phyloP scores from a whole-genome alignment of 1,140 invertebrate species.

The Drosophila kanapiae region DNA sequence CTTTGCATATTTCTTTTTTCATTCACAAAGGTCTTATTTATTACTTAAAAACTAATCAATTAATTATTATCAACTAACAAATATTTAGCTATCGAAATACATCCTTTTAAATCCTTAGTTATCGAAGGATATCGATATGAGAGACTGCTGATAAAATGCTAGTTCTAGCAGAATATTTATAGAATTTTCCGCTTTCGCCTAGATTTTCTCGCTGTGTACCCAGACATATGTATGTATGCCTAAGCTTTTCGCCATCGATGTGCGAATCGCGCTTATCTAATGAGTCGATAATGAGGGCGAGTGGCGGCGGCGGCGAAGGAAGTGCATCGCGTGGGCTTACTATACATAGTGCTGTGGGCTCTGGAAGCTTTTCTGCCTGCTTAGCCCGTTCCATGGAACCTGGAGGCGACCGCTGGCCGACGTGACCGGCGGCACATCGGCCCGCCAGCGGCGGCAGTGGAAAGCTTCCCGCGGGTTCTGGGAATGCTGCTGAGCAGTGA shows the following conservation, averaged over 20 bases:
- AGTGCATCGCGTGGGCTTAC: conserved; percentile 53
- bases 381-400: conserved; percentile 5
- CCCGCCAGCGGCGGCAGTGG: neutral
- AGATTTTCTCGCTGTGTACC: conserved; percentile 2
- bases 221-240: neutral
- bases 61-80: too few species aligned
- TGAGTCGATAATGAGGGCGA: conserved; percentile 67
- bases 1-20: too few species aligned
- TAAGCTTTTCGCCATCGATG: conserved; percentile 49
- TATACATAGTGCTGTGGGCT: neutral
- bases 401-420: conserved; percentile 51
- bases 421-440: conserved; percentile 69
- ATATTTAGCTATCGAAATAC: too few species aligned
- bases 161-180: neutral
- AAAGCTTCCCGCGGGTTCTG: conserved; percentile 42
- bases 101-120: too few species aligned
- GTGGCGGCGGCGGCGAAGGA: conserved; percentile 42
- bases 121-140: too few species aligned
- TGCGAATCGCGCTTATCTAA: conserved; percentile 68
- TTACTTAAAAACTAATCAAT: too few species aligned
- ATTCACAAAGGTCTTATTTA: too few species aligned
- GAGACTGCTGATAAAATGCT: too few species aligned
- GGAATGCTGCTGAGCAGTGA: neutral
- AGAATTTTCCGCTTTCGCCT: neutral
- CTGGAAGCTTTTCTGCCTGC: conserved; percentile 42